These are phyloP conservation scores for Gallinago stenura DNA, from an alignment of 2,797 vertebrate genomes.

Conservation along the genomic window DNA sequence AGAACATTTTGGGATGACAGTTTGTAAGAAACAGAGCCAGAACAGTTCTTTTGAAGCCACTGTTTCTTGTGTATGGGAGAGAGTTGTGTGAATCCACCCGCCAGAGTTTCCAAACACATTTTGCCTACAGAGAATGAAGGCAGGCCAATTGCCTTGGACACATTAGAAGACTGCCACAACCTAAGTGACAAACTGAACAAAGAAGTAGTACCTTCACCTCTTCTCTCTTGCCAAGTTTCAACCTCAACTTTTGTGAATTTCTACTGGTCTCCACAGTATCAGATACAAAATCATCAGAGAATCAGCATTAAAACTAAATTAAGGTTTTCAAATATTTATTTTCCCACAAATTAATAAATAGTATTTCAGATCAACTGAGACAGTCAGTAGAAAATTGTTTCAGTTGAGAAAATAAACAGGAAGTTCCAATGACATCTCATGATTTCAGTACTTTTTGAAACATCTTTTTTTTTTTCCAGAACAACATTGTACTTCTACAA, in stretches of 20 bases:
- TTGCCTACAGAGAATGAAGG: background rate
- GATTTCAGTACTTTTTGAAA: background rate
- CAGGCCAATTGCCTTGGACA: background rate
- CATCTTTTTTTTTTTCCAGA: background rate
- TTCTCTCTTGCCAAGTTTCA: background rate
- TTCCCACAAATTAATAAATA: background rate
- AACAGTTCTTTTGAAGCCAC: conserved; percentile 21
- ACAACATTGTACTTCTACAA: background rate
- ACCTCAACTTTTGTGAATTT: background rate
- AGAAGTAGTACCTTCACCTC: background rate
- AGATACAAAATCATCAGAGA: background rate
- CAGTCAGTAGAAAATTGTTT: background rate
- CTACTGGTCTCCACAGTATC: background rate
- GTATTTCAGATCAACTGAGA: background rate
- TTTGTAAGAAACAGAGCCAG: conserved; percentile 32
- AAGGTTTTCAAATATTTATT: background rate
- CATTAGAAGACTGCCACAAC: background rate
- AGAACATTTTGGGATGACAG: conserved; percentile 50
- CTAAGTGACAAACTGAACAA: background rate
- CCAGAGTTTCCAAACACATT: background rate
- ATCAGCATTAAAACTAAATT: background rate
- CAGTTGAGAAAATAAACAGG: background rate
- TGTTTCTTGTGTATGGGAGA: background rate
- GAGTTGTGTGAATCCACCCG: background rate
- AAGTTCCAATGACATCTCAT: background rate